Evolutionary conservation across 1,140 invertebrate species (phyloP).

Genomic region (Sminthurides bifidus): DNA sequence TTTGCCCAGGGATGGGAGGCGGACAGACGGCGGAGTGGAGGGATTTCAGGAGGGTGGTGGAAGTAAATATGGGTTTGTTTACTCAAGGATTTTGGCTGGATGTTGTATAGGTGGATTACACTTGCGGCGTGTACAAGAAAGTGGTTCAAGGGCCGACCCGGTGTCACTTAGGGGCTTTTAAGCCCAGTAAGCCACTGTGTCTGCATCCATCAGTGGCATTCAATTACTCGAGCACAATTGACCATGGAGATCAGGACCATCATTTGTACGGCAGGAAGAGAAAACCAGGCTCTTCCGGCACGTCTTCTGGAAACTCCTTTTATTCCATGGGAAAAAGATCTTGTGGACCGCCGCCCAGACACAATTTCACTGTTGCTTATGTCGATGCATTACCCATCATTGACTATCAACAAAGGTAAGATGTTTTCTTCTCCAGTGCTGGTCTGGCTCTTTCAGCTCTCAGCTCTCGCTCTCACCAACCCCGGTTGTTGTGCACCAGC

Average conservation of each 20-base stretch:
- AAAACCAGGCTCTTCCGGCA: not conserved
- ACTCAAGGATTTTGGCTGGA: not conserved
- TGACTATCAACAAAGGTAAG: no score
- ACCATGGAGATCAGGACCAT: conserved; percentile 19
- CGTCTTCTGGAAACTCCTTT: not conserved
- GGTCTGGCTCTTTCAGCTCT: no score
- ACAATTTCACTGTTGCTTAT: conserved; percentile 21
- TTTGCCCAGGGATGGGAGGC: no score
- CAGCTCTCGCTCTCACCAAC: no score
- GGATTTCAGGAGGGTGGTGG: no score
- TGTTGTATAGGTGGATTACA: conserved; percentile 34
- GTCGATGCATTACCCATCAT: conserved; percentile 27
- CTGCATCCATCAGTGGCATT: conserved; percentile 27
- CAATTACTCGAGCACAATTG: conserved; percentile 11
- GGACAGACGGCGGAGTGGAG: no score
- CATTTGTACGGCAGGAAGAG: conserved; percentile 4
- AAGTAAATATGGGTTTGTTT: not conserved
- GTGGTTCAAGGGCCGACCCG: conserved; percentile 42
- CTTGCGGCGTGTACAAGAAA: conserved; percentile 43
- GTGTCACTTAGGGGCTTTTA: conserved; percentile 55
- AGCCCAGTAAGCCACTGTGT: conserved; percentile 46
- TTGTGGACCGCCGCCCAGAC: conserved; percentile 22
- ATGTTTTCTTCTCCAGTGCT: no score
- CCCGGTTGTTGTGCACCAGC: no score
- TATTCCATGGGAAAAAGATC: conserved; percentile 6